phyloP scores from a whole-genome alignment of 1,140 invertebrate genomes.

The Helicoverpa zea region DNA sequence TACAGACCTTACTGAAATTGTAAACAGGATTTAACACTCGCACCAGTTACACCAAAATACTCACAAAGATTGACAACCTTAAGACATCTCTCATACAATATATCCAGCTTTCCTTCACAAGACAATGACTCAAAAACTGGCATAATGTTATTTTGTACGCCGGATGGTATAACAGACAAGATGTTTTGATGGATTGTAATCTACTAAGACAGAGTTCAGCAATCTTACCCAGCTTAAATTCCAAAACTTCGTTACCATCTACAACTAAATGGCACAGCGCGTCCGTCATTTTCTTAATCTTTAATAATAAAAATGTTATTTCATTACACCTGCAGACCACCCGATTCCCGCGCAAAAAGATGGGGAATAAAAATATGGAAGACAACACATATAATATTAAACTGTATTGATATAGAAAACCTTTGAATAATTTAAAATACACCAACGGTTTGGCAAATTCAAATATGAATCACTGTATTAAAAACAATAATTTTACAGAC shows the following conservation, averaged over 20 bases:
- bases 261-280: constrained; percentile 88
- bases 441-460: no score
- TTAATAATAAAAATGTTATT: constrained; percentile 40
- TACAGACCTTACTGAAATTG: constrained; percentile 88
- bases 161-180: background rate
- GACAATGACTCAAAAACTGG: no score
- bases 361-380: constrained; percentile 11
- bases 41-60: background rate
- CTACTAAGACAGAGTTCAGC: background rate
- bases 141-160: no score
- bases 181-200: background rate
- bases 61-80: no score
- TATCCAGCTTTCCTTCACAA: no score
- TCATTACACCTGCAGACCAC: constrained; percentile 53
- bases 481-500: background rate
- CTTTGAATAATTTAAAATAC: no score
- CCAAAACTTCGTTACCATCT: constrained; percentile 91
- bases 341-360: constrained; percentile 78
- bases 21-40: constrained; percentile 21
- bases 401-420: background rate
- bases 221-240: constrained; percentile 92
- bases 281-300: constrained; percentile 76
- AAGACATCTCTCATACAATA: no score
- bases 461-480: background rate
- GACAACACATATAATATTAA: background rate